Percentiles rank a stretch among this genome's conserved stretches.
Conservation (phyloP, 2,888 invertebrate genomes). For the Stegana nigrithorax region DNA sequence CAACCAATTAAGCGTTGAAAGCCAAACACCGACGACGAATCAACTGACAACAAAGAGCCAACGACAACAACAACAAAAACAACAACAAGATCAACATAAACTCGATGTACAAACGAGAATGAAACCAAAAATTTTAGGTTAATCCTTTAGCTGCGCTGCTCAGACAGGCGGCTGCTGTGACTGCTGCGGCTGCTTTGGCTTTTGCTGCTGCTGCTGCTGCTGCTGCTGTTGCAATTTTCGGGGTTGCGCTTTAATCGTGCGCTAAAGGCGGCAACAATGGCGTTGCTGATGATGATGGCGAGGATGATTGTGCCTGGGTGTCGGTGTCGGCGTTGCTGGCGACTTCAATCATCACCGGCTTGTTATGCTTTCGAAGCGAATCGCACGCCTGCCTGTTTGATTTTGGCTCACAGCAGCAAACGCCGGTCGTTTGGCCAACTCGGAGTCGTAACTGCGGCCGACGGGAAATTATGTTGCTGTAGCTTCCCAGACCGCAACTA, state of each 20-base stretch:
- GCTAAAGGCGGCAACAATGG: constrained; percentile 49
- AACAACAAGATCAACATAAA: background rate
- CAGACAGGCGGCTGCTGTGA: too few relatives aligned
- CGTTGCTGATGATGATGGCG: constrained; percentile 46
- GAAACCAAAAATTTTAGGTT: constrained; percentile 54
- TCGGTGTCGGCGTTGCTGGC: constrained; percentile 47
- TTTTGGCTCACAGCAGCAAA: constrained; percentile 17
- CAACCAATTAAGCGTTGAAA: constrained; percentile 62
- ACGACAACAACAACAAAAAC: background rate
- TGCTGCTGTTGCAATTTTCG: constrained; percentile 61
- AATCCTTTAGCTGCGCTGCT: constrained; percentile 57
- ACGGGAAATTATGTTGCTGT: constrained; percentile 61
- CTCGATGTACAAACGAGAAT: too few relatives aligned
- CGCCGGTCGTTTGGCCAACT: background rate
- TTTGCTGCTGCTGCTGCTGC: too few relatives aligned
- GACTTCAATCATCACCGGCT: constrained; percentile 51
- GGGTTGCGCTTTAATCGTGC: constrained; percentile 46
- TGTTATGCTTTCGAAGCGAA: constrained; percentile 24
- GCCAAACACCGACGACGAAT: constrained; percentile 57
- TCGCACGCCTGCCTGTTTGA: constrained; percentile 32
- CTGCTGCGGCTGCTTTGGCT: too few relatives aligned
- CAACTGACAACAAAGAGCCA: background rate
- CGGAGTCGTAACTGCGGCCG: constrained; percentile 48
- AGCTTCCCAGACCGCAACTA: constrained; percentile 61
- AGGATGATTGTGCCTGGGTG: constrained; percentile 41